Percentiles rank a stretch among this genome's conserved stretches.
Evolutionary conservation across 2,888 invertebrate species (phyloP).

Genomic region (Nycteola revayana): DNA sequence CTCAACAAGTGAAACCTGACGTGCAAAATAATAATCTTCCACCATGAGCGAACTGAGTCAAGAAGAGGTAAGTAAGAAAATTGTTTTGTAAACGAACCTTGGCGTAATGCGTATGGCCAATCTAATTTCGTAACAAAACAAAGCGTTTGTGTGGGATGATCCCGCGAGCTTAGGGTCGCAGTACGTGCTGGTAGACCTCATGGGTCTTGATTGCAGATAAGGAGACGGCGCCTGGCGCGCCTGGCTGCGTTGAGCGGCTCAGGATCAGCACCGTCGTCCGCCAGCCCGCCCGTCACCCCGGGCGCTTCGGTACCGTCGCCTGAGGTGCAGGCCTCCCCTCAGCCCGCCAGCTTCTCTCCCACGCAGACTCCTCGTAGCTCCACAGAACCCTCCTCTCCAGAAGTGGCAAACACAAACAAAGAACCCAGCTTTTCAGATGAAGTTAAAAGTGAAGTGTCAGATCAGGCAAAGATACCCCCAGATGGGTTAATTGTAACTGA

Average conservation of each 20-base stretch:
- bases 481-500: slow-evolving; percentile 76
- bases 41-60: slow-evolving; percentile 92
- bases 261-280: slow-evolving; percentile 71
- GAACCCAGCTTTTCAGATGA: slow-evolving; percentile 63
- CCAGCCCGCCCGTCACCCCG: slow-evolving; percentile 73
- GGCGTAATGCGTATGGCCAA: slow-evolving; percentile 71
- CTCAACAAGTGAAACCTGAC: slow-evolving; percentile 39
- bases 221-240: slow-evolving; percentile 88
- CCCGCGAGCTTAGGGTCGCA: slow-evolving; percentile 43
- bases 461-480: slow-evolving; percentile 66
- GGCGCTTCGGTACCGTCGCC: slow-evolving; percentile 62
- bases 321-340: slow-evolving; percentile 40
- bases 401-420: slow-evolving; percentile 59
- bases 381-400: slow-evolving; percentile 57
- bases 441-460: slow-evolving; percentile 58
- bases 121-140: slow-evolving; percentile 82
- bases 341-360: slow-evolving; percentile 47
- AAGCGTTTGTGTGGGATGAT: slow-evolving; percentile 66
- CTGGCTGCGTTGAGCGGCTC: slow-evolving; percentile 83
- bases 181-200: slow-evolving; percentile 55
- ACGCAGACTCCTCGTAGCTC: slow-evolving; percentile 48
- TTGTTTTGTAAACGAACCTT: slow-evolving; percentile 67
- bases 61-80: slow-evolving; percentile 89
- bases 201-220: slow-evolving; percentile 83
- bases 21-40: slow-evolving; percentile 41